Percentiles rank a stretch among this genome's conserved stretches.
Conservation (phyloP, 2,797 vertebrate genomes). For the Gallinago stenura region DNA sequence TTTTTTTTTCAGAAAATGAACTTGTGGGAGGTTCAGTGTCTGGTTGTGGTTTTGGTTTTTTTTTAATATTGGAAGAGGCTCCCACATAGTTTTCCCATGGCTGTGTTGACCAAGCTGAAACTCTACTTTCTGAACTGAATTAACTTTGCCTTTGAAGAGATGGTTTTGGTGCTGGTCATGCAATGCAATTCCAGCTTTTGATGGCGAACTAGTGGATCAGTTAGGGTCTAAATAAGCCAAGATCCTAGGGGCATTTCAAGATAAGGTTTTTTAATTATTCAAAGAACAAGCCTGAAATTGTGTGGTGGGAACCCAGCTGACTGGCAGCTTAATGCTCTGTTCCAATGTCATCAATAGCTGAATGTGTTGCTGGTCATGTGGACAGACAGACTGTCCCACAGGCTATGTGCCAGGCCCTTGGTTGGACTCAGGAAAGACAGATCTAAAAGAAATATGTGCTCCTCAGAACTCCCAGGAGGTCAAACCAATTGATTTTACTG, state of each 20-base stretch:
- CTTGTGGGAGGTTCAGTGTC: not conserved
- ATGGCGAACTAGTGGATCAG: not conserved
- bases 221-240: not conserved
- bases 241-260: not conserved
- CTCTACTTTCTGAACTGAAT: not conserved
- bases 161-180: not conserved
- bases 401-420: not conserved
- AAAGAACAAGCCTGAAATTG: not conserved
- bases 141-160: not conserved
- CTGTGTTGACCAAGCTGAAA: not conserved
- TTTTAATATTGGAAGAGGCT: not conserved
- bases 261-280: not conserved
- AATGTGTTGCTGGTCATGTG: not conserved
- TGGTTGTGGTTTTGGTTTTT: not conserved
- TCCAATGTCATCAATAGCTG: not conserved
- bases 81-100: not conserved
- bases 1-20: not conserved
- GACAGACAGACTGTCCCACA: not conserved
- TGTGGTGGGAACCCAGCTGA: not conserved
- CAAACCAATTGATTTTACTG: not conserved
- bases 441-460: not conserved
- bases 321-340: not conserved
- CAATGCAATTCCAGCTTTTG: not conserved
- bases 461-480: not conserved
- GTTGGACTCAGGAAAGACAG: not conserved